Evolutionary conservation across 2,888 invertebrate genomes (phyloP).

Genomic region (Pomacea canaliculata): DNA sequence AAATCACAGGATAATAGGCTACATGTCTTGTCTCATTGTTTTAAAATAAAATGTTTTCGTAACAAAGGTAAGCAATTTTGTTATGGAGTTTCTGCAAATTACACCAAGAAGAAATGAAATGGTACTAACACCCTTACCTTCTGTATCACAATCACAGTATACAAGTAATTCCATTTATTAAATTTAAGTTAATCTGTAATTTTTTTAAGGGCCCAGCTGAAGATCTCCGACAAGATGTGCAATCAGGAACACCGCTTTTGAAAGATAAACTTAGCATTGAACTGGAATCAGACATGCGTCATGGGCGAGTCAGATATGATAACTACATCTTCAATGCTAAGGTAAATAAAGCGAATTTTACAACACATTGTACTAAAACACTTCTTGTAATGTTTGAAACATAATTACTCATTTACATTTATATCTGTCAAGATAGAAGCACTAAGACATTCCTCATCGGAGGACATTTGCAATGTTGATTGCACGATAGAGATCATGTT

Average conservation of each 20-base stretch:
- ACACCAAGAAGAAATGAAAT: too few relatives aligned
- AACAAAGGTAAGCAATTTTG: too few relatives aligned
- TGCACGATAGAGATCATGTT: too few relatives aligned
- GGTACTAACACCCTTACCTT: too few relatives aligned
- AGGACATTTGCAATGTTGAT: too few relatives aligned
- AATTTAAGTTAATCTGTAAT: too few relatives aligned
- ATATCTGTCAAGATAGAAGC: background rate
- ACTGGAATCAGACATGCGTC: slow-evolving; percentile 87
- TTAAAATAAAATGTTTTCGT: too few relatives aligned
- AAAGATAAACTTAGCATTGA: slow-evolving; percentile 89
- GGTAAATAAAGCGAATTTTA: slow-evolving; percentile 64
- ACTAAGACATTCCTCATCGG: background rate
- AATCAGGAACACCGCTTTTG: slow-evolving; percentile 78
- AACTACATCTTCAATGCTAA: slow-evolving; percentile 89
- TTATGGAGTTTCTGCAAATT: too few relatives aligned
- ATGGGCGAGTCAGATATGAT: slow-evolving; percentile 90
- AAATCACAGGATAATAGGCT: too few relatives aligned
- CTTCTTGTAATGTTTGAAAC: background rate
- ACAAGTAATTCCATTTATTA: too few relatives aligned
- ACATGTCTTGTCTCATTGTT: too few relatives aligned
- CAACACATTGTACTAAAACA: background rate
- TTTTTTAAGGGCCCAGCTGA: slow-evolving; percentile 80
- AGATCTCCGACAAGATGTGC: slow-evolving; percentile 77
- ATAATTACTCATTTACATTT: background rate
- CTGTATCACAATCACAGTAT: too few relatives aligned